Conservation (phyloP, 2,113 vertebrate genomes). For the Numenius arquata region DNA sequence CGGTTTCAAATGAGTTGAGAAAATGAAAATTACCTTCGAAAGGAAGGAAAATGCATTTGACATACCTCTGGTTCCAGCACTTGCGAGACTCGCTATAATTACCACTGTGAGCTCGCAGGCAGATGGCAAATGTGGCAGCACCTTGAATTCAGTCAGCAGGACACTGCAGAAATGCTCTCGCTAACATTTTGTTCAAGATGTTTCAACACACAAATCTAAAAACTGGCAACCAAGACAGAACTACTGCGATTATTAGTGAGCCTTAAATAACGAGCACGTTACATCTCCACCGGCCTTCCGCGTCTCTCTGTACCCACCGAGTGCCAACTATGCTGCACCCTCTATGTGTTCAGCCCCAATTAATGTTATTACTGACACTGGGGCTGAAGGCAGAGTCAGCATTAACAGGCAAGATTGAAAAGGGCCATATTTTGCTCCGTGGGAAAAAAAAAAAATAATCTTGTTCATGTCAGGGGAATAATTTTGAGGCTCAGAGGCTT, state of each 20-base stretch:
- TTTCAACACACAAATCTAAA: slow-evolving; percentile 61
- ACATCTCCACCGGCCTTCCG: neutral
- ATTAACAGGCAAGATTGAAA: neutral
- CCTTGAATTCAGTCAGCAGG: slow-evolving; percentile 67
- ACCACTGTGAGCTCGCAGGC: slow-evolving; percentile 62
- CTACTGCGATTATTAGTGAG: neutral
- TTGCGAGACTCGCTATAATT: slow-evolving; percentile 66
- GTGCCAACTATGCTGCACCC: neutral
- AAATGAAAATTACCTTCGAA: slow-evolving; percentile 70
- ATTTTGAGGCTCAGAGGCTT: neutral
- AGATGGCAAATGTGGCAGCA: slow-evolving; percentile 71
- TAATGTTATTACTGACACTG: neutral
- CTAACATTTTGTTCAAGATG: slow-evolving; percentile 74
- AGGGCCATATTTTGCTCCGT: neutral
- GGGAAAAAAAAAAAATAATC: neutral
- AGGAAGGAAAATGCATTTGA: slow-evolving; percentile 60
- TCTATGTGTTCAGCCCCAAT: neutral
- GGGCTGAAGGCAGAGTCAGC: neutral
- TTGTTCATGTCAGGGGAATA: neutral
- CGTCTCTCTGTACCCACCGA: neutral
- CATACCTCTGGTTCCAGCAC: slow-evolving; percentile 60
- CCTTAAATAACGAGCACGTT: neutral
- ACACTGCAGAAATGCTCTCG: slow-evolving; percentile 55
- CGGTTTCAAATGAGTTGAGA: slow-evolving; percentile 62
- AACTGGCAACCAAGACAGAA: slow-evolving; percentile 41